Evolutionary conservation across 1,140 invertebrate species (phyloP), one percentile per base, ranked within the genome.

Genomic region (Ridgeia piscesae): DNA sequence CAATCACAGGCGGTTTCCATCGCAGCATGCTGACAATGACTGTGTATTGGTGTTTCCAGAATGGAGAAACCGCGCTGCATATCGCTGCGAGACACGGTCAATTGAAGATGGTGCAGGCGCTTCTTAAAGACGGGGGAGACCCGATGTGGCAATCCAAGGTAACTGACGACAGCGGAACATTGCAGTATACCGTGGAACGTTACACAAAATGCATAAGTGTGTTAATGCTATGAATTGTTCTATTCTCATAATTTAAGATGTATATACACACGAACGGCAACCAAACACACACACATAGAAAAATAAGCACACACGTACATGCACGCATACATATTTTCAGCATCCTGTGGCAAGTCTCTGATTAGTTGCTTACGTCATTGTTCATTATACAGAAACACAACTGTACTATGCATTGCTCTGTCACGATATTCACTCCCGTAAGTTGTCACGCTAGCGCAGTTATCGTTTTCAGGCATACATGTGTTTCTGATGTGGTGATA

Each of bases 21-120:
- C 27, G 58, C 58, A 1, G 58, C 58, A 8, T 77, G 58, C 8
- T 77, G 58, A 77, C 58, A 77, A 31, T 14, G 58, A 21, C 2
- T 9, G 58, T 77, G 17, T 77, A 31, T 21, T 77, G 58, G 0
- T 31, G 58, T 17, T 90, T 91, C 33, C 91, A 99, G 95, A 98
- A 99, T 95, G 99, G 99, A 31, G 98, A 99, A 96, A 99, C 98
- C 0, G 98, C 98, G 0, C 97, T 99, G 2, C 98, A 99, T 95
- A 98, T 99, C 2, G 98, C 98, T 0, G 98, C 98, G 0, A 97
- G 98, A 92, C 97, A 98, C 95, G 99, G 99, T 0, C 98, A 99
- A 94, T 95, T 99, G 27, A 97, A 97, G 35, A 98, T 98, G 0
- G 96, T 99, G 14, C 96, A 98, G 92, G 96, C 99, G 0, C 96